A percentile compares a stretch with the other conserved stretches of the same genome.
Conservation (phyloP, 2,113 vertebrate genomes). For the Urocolius indicus region DNA sequence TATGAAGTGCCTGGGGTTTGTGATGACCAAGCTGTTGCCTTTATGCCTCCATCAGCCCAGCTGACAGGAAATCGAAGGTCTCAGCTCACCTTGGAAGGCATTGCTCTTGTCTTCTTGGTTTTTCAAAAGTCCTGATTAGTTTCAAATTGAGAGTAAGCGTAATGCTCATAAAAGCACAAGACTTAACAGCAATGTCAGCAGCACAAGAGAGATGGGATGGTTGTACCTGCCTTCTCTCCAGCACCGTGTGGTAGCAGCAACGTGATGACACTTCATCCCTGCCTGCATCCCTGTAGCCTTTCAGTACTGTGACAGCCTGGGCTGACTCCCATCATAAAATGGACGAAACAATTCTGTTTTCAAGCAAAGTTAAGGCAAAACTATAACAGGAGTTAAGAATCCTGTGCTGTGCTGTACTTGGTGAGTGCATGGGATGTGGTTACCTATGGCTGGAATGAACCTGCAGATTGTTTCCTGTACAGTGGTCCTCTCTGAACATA, state of each 20-base stretch:
- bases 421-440: fast-evolving
- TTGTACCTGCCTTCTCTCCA: not conserved
- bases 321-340: fast-evolving
- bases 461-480: not conserved
- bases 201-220: not conserved
- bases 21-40: not conserved
- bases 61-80: not conserved
- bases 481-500: not conserved
- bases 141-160: not conserved
- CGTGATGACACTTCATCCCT: fast-evolving
- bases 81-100: not conserved
- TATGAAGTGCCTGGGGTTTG: not conserved
- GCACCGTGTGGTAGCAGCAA: not conserved
- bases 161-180: not conserved
- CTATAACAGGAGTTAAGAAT: not conserved
- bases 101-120: not conserved
- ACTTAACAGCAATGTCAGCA: not conserved
- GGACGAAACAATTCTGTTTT: not conserved
- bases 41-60: not conserved
- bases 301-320: not conserved
- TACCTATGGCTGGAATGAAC: not conserved
- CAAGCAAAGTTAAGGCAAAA: not conserved
- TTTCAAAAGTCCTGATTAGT: not conserved
- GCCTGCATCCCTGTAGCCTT: not conserved
- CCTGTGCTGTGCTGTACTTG: not conserved